A percentile compares a stretch with the other conserved stretches of the same genome.
These are phyloP conservation scores for western clawed frog (Xenopus tropicalis) DNA, from an alignment of 2,113 vertebrate species.

Conservation along the genomic window DNA sequence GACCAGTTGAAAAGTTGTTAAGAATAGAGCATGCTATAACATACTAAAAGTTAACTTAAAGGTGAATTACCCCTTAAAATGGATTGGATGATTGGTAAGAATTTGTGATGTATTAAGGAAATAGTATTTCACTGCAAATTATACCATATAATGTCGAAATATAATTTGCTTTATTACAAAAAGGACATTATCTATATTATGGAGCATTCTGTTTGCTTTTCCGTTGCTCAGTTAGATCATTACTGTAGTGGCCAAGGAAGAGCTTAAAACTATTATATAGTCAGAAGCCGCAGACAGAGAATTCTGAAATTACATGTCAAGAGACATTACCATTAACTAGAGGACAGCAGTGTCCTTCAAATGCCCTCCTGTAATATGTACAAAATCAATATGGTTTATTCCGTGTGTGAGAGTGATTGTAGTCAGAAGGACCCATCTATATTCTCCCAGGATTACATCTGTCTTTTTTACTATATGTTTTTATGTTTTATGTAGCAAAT, in stretches of 20 bases:
- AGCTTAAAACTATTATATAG: neutral
- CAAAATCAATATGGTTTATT: conserved; percentile 18
- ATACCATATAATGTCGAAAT: neutral
- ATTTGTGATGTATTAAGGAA: neutral
- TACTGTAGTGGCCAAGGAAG: neutral
- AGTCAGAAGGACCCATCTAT: neutral
- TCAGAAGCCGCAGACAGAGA: neutral
- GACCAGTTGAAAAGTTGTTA: too few relatives aligned
- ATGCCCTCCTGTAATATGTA: conserved; percentile 9
- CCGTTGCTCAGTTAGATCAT: neutral
- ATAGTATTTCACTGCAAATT: neutral
- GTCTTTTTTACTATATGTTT: neutral
- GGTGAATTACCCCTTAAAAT: too few relatives aligned
- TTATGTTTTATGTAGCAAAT: neutral
- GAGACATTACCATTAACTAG: neutral
- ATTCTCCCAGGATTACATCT: neutral
- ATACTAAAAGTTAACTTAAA: too few relatives aligned
- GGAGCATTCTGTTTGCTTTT: neutral
- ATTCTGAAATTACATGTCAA: conserved; percentile 15
- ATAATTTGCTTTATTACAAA: neutral
- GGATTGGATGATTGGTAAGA: too few relatives aligned
- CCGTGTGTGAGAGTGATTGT: conserved; percentile 1
- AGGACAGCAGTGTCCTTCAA: conserved; percentile 10
- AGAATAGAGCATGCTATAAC: too few relatives aligned
- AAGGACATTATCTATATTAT: neutral